These are phyloP conservation scores for Centrocercus urophasianus DNA, from an alignment of 2,113 vertebrate species.

Conservation along the genomic window DNA sequence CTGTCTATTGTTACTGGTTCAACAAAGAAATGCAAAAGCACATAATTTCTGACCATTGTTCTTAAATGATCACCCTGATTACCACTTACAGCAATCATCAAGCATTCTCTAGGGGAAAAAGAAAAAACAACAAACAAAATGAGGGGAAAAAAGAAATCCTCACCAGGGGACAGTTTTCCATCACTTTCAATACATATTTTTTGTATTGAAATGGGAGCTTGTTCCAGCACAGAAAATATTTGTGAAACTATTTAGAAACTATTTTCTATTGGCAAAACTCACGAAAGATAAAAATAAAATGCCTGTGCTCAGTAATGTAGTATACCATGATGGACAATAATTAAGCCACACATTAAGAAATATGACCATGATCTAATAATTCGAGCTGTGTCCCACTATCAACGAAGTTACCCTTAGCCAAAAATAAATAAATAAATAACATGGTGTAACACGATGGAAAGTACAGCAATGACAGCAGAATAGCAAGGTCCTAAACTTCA, in stretches of 20 bases:
- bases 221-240: neutral
- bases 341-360: neutral
- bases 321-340: neutral
- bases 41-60: neutral
- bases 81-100: neutral
- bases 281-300: neutral
- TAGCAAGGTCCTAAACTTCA: too few relatives aligned
- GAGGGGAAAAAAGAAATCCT: neutral
- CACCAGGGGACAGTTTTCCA: neutral
- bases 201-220: neutral
- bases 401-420: neutral
- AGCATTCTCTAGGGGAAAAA: neutral
- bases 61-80: neutral
- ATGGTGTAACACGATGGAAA: too few relatives aligned
- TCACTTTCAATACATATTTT: neutral
- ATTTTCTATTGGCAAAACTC: neutral
- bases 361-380: neutral
- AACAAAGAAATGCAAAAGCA: neutral
- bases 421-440: neutral
- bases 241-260: too few relatives aligned
- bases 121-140: neutral
- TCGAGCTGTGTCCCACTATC: neutral
- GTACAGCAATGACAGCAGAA: too few relatives aligned
- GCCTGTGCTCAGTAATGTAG: neutral
- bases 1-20: neutral